Evolutionary conservation across 2,888 invertebrate species (phyloP).

Genomic region (Antheraea assamensis): DNA sequence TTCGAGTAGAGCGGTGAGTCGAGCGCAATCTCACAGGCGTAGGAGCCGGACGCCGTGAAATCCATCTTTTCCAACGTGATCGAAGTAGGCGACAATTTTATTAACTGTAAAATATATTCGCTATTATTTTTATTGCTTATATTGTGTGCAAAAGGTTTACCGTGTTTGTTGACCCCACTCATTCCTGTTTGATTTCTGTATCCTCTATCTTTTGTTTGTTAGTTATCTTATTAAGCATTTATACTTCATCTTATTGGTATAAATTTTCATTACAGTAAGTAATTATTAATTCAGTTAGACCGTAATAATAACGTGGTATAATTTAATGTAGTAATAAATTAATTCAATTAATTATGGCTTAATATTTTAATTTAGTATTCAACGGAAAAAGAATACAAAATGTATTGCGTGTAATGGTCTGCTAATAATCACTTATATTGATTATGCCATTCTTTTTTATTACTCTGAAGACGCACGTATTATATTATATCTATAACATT

Average conservation of each 20-base stretch:
- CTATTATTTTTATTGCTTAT: slow-evolving; percentile 25
- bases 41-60: slow-evolving; percentile 89
- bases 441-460: too few relatives aligned
- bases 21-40: slow-evolving; percentile 91
- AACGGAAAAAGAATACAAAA: neutral
- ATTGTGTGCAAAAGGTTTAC: neutral
- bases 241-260: too few relatives aligned
- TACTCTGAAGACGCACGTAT: too few relatives aligned
- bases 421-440: too few relatives aligned
- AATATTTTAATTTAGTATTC: neutral
- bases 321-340: too few relatives aligned
- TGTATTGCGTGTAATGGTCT: neutral
- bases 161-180: neutral
- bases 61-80: slow-evolving; percentile 87
- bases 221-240: neutral
- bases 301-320: too few relatives aligned
- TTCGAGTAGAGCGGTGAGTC: slow-evolving; percentile 92
- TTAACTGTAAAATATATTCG: slow-evolving; percentile 50
- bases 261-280: too few relatives aligned
- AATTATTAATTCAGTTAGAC: too few relatives aligned
- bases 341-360: too few relatives aligned
- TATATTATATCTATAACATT: too few relatives aligned
- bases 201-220: neutral
- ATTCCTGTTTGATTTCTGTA: neutral
- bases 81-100: slow-evolving; percentile 65